phyloP scores from a whole-genome alignment of 2,888 invertebrate species.

The Ectropis crepuscularia region DNA sequence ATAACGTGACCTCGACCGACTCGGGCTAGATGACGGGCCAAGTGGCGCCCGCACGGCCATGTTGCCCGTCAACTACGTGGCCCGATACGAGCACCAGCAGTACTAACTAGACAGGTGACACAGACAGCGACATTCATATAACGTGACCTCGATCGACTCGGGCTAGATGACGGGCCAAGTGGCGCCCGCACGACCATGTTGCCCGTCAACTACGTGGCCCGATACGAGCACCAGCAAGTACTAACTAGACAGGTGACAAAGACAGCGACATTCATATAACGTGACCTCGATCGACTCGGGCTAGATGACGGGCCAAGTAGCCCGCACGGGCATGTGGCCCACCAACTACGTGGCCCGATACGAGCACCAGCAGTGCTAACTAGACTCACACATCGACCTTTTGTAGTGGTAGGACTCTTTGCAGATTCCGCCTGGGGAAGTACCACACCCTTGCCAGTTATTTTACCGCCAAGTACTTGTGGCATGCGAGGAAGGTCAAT shows the following conservation, averaged over 20 bases:
- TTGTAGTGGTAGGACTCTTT: too few species aligned
- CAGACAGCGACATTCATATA: constrained; percentile 53
- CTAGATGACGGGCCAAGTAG: constrained; percentile 99
- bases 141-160: constrained; percentile 97
- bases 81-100: constrained; percentile 50
- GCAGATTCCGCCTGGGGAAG: too few species aligned
- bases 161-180: constrained; percentile 99
- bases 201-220: constrained; percentile 98
- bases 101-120: constrained; percentile 18
- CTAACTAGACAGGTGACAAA: too few species aligned
- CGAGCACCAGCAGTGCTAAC: too few species aligned
- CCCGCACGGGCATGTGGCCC: constrained; percentile 98
- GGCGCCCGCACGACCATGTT: constrained; percentile 98
- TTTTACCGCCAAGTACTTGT: too few species aligned
- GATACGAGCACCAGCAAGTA: constrained; percentile 43
- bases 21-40: constrained; percentile 99
- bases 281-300: constrained; percentile 98
- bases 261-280: constrained; percentile 74
- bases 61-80: constrained; percentile 99
- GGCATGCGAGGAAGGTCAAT: too few species aligned
- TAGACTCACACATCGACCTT: too few species aligned
- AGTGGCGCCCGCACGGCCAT: constrained; percentile 97
- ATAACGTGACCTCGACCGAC: constrained; percentile 97
- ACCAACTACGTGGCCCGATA: constrained; percentile 95
- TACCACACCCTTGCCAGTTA: too few species aligned